Base-by-base conservation (phyloP, 2,113 vertebrate species). In the Murina feae region DNA sequence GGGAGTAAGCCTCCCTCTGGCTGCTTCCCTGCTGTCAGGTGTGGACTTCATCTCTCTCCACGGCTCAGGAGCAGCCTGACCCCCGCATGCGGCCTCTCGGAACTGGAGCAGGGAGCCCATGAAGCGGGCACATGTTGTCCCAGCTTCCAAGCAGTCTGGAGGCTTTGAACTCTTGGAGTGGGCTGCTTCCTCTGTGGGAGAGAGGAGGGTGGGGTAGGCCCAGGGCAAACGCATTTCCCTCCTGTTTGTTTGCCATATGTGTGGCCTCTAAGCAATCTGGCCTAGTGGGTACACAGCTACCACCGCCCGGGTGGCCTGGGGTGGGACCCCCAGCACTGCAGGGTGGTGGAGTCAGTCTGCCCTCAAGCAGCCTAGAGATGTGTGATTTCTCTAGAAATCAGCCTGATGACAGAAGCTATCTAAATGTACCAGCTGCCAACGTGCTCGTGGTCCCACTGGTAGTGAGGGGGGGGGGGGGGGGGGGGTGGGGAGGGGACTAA, bases 221-320 rank as follows among this genome's bases (percentile, higher is more conserved):
- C 78, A 20, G 91, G 83, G 76, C 4, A 76, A 93, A 63, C 63
- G 76, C 47, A 72, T 51, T 83, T 94, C 75, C 35, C 75, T 92
- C 32, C 80, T 84, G 65, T 51, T 95, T 96, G 96, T 79, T 93
- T 78, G 35, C 93, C 96, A 95, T 44, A 87, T 93, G 91, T 95
- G 96, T 47, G 80, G 20, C 84, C 93, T 92, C 72, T n/a, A 13
- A 84, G 69, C 93, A 49, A n/a, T 91, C 69, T n/a, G 35, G 92
- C 35, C 71, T 10, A 37, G 86, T 35, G 89, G 79, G 37, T n/a
- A 4, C 63, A n/a, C 49, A 0, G 1, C 78, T 66, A 11, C 21
- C 28, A 23, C 0, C 1, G 21, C 81, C 39, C n/a, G 74, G 78
- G 42, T 80, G 79, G 86, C 94, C 74, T 85, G 42, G 74, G 14